Conservation (phyloP, 2,888 invertebrate species). For the Rhopalosiphum nymphaeae region DNA sequence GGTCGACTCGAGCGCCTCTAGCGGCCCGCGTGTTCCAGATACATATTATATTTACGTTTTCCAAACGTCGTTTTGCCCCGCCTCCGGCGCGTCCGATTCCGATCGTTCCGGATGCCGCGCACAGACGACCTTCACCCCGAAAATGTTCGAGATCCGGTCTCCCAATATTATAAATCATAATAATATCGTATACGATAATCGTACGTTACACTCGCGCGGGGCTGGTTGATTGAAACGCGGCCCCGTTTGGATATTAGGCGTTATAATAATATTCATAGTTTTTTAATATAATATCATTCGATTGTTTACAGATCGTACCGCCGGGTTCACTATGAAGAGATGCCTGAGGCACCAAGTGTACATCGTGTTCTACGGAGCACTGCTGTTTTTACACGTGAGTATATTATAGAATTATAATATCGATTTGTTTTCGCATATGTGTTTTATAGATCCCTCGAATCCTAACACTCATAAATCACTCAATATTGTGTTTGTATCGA, state of each 20-base stretch:
- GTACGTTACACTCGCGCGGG: neutral
- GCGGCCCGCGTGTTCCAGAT: constrained; percentile 59
- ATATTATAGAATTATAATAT: neutral
- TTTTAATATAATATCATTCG: neutral
- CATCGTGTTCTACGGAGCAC: constrained; percentile 47
- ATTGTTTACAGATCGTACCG: constrained; percentile 44
- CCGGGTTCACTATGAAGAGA: constrained; percentile 46
- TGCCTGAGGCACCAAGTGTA: constrained; percentile 53
- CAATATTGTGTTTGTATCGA: neutral
- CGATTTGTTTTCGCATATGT: neutral
- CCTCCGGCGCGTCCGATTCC: constrained; percentile 45
- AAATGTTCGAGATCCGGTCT: constrained; percentile 59
- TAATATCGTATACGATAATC: neutral
- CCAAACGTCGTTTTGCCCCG: constrained; percentile 31
- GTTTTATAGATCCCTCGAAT: neutral
- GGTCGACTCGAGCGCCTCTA: constrained; percentile 61
- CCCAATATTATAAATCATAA: neutral
- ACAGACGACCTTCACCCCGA: constrained; percentile 58
- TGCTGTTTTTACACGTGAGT: constrained; percentile 63
- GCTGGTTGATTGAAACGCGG: neutral
- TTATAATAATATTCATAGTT: neutral
- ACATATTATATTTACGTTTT: constrained; percentile 50
- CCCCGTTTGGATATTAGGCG: neutral
- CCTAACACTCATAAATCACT: neutral
- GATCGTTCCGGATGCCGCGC: constrained; percentile 53